Conservation (phyloP, 2,797 vertebrate genomes). For the Phataginus tricuspis region DNA sequence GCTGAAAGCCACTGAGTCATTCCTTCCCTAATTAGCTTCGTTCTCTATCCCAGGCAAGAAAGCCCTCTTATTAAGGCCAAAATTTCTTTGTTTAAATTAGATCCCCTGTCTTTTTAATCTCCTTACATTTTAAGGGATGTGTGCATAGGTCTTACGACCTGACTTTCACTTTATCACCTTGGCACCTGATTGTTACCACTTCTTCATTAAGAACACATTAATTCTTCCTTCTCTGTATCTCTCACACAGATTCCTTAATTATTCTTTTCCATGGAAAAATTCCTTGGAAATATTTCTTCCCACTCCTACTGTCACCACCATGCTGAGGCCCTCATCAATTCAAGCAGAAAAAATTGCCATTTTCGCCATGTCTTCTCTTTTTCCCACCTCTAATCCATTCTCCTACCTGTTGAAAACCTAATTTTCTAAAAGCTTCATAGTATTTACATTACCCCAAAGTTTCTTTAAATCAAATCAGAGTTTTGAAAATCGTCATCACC, state of each 20-base stretch:
- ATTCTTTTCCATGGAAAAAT: neutral
- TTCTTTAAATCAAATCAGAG: constrained; percentile 19
- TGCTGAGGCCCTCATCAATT: neutral
- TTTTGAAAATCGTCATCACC: neutral
- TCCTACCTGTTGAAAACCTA: neutral
- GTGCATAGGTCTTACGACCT: constrained; percentile 21
- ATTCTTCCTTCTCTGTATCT: neutral
- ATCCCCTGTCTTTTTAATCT: neutral
- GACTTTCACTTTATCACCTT: neutral
- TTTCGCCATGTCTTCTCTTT: neutral
- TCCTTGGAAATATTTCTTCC: neutral
- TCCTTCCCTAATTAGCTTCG: constrained; percentile 54
- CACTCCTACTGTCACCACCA: neutral
- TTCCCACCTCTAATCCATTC: neutral
- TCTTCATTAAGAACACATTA: neutral
- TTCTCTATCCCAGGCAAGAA: constrained; percentile 46
- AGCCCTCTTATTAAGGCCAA: constrained; percentile 52
- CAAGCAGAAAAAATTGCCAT: neutral
- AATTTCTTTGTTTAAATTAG: constrained; percentile 38
- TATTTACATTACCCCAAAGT: neutral
- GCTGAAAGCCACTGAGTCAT: constrained; percentile 39
- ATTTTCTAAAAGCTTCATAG: constrained; percentile 11
- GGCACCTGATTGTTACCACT: neutral
- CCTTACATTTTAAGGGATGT: constrained; percentile 6
- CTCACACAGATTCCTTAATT: neutral